Percentiles rank a stretch among this genome's conserved stretches.
These are phyloP conservation scores for Chaenocephalus aceratus DNA, from an alignment of 2,113 vertebrate species.

Conservation along the genomic window DNA sequence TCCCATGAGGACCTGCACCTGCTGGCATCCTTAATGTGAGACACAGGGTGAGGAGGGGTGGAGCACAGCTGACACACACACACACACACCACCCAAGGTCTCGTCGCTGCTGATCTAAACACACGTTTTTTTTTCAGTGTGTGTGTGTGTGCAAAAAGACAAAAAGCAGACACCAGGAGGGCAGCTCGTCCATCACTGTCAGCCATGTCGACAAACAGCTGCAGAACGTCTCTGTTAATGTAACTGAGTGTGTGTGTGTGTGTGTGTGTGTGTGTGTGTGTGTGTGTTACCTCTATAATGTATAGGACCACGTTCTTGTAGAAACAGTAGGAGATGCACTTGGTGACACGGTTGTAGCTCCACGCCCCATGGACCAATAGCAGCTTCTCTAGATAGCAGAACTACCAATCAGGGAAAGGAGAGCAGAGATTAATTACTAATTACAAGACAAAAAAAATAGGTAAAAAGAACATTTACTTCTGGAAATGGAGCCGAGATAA, in stretches of 20 bases:
- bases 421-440: neutral
- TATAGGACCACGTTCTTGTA: slow-evolving; percentile 99
- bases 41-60: slow-evolving; percentile 20
- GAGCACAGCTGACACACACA: slow-evolving; percentile 75
- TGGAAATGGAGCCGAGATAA: neutral
- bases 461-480: slow-evolving; percentile 8
- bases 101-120: slow-evolving; percentile 66
- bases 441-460: neutral
- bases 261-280: slow-evolving; percentile 27
- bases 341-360: slow-evolving; percentile 99
- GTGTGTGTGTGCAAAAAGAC: slow-evolving; percentile 62
- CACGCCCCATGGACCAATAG: slow-evolving; percentile 97
- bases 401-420: slow-evolving; percentile 79
- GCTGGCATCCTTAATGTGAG: slow-evolving; percentile 80
- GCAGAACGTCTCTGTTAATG: slow-evolving; percentile 82
- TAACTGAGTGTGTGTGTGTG: slow-evolving; percentile 53
- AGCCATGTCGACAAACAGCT: slow-evolving; percentile 82
- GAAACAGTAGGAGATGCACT: slow-evolving; percentile 99
- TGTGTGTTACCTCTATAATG: slow-evolving; percentile 94
- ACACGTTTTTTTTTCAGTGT: slow-evolving; percentile 37
- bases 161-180: slow-evolving; percentile 84
- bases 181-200: slow-evolving; percentile 84
- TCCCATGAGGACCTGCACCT: slow-evolving; percentile 77
- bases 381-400: slow-evolving; percentile 96
- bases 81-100: slow-evolving; percentile 54